Base-by-base conservation (phyloP, 2,888 invertebrate species). In the Hipparchia semele region DNA sequence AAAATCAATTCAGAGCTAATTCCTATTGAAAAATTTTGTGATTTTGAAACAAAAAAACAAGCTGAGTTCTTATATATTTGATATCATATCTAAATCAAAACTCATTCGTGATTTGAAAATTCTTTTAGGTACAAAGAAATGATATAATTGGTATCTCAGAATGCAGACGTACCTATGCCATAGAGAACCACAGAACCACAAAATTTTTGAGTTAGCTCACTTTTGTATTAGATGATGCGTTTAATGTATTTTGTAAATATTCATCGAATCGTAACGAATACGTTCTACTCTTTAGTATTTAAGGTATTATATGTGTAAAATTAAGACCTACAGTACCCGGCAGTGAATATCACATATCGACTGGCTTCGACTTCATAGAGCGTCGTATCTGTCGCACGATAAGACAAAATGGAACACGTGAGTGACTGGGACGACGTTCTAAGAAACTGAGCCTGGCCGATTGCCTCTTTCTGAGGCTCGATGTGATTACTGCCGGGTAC, bases 181-280 rank as follows among this genome's bases (percentile, higher is more conserved):
- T 58, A 13, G 13, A 6, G 13, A 8, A 58, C 7, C 49, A 23
- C 64, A 13, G 49, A 13, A 51, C 33, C 12, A 13, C 53, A 33
- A 12, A 8, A 45, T 39, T 65, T 58, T 13, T 60, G 10, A 39
- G 59, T 60, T 60, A 60, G 59, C 10, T 39, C 10, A 39, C 12
- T 60, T 60, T 60, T 10, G 33, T 60, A 39, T 60, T 60, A 60
- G 10, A 46, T 13, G n/a, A 56, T 46, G 9, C 45, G 46, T 45
- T 54, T 59, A 59, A 58, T 77, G 76, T 83, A 81, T 80, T 74
- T 87, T 91, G 81, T 81, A 81, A 79, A 81, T 90, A 91, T 74
- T 82, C 81, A 85, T 87, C 78, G 88, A 81, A 79, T 78, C 83
- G 78, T 78, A 80, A 81, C 80, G 80, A 80, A 80, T 64, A 69